Conservation (phyloP, 2,888 invertebrate genomes). For the Himalopsyche anomala region DNA sequence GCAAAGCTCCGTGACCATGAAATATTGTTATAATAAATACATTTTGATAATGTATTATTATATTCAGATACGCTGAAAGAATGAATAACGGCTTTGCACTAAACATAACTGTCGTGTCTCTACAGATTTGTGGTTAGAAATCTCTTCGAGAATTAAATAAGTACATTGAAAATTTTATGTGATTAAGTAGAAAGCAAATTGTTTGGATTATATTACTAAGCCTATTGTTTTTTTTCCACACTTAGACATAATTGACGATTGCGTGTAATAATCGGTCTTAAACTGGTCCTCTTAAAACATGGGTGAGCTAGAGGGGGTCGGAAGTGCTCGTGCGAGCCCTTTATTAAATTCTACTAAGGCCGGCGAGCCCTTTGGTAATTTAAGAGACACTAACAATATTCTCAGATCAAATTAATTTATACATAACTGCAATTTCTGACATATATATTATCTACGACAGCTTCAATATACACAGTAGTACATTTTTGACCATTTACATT, state of each 20-base stretch:
- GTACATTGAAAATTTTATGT: neutral
- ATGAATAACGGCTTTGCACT: neutral
- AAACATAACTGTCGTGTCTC: neutral
- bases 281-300: too few relatives aligned
- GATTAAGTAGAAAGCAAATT: conserved; percentile 18
- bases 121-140: conserved; percentile 36
- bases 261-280: too few relatives aligned
- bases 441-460: too few relatives aligned
- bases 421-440: too few relatives aligned
- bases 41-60: conserved; percentile 1
- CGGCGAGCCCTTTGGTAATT: too few relatives aligned
- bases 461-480: too few relatives aligned
- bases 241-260: neutral
- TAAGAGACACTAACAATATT: too few relatives aligned
- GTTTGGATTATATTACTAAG: neutral
- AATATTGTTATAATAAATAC: neutral
- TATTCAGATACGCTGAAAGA: neutral
- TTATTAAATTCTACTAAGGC: too few relatives aligned
- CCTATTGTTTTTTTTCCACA: neutral
- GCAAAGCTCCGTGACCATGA: conserved; percentile 22
- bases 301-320: too few relatives aligned
- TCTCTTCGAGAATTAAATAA: conserved; percentile 13
- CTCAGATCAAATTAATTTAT: too few relatives aligned
- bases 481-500: too few relatives aligned
- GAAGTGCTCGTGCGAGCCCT: too few relatives aligned